phyloP scores from a whole-genome alignment of 1,140 invertebrate species.

The Tyrophagus putrescentiae region DNA sequence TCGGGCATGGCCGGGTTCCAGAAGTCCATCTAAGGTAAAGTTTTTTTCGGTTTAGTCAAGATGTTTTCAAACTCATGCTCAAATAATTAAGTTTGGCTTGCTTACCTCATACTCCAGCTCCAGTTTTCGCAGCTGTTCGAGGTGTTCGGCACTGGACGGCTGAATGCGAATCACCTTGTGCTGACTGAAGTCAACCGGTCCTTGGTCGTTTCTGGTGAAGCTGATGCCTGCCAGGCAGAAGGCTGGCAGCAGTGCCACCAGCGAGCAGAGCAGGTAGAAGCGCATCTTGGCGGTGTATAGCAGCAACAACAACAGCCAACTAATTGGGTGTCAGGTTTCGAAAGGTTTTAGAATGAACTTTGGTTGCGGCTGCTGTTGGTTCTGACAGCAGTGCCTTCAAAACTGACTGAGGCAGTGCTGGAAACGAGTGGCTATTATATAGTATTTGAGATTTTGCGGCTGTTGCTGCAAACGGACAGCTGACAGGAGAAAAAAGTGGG shows the following conservation, averaged over 20 bases:
- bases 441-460: too few species aligned
- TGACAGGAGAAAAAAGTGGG: too few species aligned
- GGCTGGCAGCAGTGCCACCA: too few species aligned
- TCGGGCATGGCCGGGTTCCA: slow-evolving; percentile 14
- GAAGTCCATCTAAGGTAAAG: slow-evolving; percentile 15
- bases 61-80: not conserved
- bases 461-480: too few species aligned
- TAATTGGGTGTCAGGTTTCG: not conserved
- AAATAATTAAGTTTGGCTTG: not conserved
- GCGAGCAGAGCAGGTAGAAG: too few species aligned
- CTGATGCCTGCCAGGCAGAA: too few species aligned
- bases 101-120: slow-evolving; percentile 13
- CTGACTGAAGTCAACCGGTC: not conserved
- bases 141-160: not conserved
- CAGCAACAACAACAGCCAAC: not conserved
- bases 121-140: not conserved
- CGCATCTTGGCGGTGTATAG: too few species aligned
- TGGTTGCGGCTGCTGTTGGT: too few species aligned
- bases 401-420: too few species aligned
- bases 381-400: too few species aligned
- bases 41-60: not conserved
- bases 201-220: not conserved
- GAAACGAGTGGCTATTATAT: too few species aligned
- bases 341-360: too few species aligned
- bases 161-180: slow-evolving; percentile 16